phyloP scores from a whole-genome alignment of 2,113 vertebrate genomes.

The Oenanthe oenanthe region DNA sequence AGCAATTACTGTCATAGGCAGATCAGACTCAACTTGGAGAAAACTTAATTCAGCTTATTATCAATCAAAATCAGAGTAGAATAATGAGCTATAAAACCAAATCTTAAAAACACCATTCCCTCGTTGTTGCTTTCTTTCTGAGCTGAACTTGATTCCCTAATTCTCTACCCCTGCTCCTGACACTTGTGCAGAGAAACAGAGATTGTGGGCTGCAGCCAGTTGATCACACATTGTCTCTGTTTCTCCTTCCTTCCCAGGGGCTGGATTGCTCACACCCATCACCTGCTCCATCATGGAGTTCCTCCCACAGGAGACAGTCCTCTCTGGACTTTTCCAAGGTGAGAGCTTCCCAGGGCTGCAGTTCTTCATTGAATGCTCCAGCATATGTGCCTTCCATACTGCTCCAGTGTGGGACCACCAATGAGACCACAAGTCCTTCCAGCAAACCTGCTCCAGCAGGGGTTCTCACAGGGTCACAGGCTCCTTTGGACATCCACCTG shows the following conservation, averaged over 20 bases:
- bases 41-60: neutral
- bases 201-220: neutral
- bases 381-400: neutral
- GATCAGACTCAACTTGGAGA: neutral
- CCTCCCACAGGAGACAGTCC: neutral
- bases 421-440: neutral
- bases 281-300: neutral
- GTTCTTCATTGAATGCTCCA: neutral
- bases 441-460: rapidly evolving
- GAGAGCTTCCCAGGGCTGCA: neutral
- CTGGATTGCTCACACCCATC: neutral
- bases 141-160: neutral
- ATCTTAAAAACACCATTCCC: neutral
- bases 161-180: neutral
- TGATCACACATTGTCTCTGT: neutral
- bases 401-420: neutral
- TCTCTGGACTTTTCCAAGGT: neutral
- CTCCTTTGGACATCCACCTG: neutral
- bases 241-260: neutral
- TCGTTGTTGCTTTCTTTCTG: neutral
- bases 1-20: neutral
- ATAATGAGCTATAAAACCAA: neutral
- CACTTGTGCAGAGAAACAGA: neutral
- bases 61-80: neutral
- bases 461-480: neutral